phyloP scores from a whole-genome alignment of 2,888 invertebrate genomes.

The Scaptomyza parva region DNA sequence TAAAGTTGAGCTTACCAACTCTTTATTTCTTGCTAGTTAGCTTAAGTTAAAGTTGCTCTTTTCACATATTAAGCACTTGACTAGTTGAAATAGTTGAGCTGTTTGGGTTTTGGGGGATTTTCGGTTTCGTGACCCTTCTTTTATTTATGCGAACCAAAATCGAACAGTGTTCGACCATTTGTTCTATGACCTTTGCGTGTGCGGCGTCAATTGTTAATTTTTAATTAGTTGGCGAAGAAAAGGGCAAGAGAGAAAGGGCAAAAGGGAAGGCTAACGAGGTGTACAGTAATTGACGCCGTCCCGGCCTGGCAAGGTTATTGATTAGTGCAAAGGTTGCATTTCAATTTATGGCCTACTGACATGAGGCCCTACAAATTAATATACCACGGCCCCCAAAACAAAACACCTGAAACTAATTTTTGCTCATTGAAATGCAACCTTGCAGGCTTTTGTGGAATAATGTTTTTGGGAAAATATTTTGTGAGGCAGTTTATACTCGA shows the following conservation, averaged over 20 bases:
- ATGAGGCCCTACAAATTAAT: conserved; percentile 39
- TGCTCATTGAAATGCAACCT: conserved; percentile 30
- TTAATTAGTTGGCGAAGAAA: conserved; percentile 78
- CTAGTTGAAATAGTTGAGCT: not conserved
- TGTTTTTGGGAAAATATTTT: conserved; percentile 4
- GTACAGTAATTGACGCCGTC: conserved; percentile 40
- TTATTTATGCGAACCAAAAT: conserved; percentile 62
- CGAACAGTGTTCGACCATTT: conserved; percentile 35
- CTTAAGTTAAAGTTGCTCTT: too few species aligned
- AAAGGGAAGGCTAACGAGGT: too few species aligned
- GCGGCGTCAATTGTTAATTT: conserved; percentile 71
- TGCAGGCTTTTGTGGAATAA: conserved; percentile 2
- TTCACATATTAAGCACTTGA: not conserved
- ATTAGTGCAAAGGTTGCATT: conserved; percentile 74
- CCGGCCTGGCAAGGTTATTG: conserved; percentile 54
- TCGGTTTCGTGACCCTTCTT: conserved; percentile 29
- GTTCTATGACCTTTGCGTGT: conserved; percentile 76
- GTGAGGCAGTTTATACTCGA: too few species aligned
- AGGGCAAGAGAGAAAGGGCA: not conserved
- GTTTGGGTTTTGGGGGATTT: not conserved
- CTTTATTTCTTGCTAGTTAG: too few species aligned
- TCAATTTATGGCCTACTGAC: conserved; percentile 66
- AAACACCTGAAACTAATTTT: conserved; percentile 6
- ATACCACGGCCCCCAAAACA: conserved; percentile 12
- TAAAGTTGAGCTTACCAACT: too few species aligned